Conservation (phyloP, 2,888 invertebrate genomes). For the Portevinia maculata region DNA sequence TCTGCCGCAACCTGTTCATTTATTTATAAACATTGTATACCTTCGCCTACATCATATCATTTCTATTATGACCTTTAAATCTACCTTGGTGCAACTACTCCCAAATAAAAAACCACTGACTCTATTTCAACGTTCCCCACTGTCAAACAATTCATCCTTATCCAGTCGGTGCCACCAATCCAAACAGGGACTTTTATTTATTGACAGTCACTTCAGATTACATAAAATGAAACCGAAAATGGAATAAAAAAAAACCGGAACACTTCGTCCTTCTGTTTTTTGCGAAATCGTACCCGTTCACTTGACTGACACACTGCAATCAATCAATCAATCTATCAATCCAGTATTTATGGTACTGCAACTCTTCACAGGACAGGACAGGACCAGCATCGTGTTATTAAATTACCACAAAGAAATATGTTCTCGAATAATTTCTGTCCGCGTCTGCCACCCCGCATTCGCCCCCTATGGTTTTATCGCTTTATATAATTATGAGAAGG, state of each 20-base stretch:
- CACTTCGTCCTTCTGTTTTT: conserved; percentile 2
- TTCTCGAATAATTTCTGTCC: conserved; percentile 38
- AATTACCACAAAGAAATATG: conserved; percentile 69
- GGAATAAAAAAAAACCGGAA: neutral
- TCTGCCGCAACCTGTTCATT: no score
- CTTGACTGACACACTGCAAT: conserved; percentile 55
- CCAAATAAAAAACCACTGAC: neutral
- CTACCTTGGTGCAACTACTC: neutral
- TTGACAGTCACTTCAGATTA: conserved; percentile 48
- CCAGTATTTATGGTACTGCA: conserved; percentile 27
- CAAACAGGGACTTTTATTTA: conserved; percentile 45
- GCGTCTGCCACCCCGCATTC: neutral
- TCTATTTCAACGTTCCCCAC: neutral
- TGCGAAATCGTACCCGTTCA: conserved; percentile 27
- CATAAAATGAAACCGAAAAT: conserved; percentile 20
- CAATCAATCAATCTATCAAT: conserved; percentile 68
- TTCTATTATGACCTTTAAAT: no score
- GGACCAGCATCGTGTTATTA: conserved; percentile 40
- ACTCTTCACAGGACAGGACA: conserved; percentile 18
- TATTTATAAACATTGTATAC: no score
- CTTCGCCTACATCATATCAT: no score
- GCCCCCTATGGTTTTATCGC: neutral
- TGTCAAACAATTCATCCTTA: conserved; percentile 21
- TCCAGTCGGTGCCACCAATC: conserved; percentile 3
- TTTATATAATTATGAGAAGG: conserved; percentile 36